Evolutionary conservation across 1,140 invertebrate species (phyloP), one percentile per base, ranked within the genome.

Genomic region (Habropoda laboriosa): DNA sequence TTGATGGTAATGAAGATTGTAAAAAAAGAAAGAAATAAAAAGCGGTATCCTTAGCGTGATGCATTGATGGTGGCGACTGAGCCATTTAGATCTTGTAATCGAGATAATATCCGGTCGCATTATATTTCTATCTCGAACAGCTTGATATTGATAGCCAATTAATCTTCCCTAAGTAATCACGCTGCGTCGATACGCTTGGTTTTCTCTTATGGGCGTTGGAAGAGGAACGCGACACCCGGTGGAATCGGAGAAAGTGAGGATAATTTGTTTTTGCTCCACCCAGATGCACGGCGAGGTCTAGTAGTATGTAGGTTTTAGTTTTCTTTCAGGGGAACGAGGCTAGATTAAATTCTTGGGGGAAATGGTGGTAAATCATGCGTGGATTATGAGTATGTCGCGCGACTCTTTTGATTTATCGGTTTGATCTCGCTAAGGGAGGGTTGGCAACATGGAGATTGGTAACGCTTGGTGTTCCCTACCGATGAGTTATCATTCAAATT

Each of bases 71-170:
- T 42, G 42, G 18, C 42, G 53, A 76, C n/a, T 68, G 58, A 58
- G 75, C 80, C 60, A 81, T 87, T 85, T 75, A 89, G 90, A 90
- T 91, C 79, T 67, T 79, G 55, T 80, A 85, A 87, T 82, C 72
- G 51, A 87, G 89, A 91, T 89, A 91, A 86, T 86, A 71, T 64
- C 63, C 42, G 61, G 32, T 49, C 67, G 63, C 84, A 85, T 88
- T 87, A 87, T 82, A 83, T 88, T 87, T 87, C 82, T 87, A 83
- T 88, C 87, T 78, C 80, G 68, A 40, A 40, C 55, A 7, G 55
- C 24, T n/a, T 10, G 61, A 30, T 55, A 68, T 68, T 32, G 66
- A 77, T 77, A 60, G 75, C 24, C 75, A 35, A 77, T 77, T 77
- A 77, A 77, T 71, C 75, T n/a, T 71, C 21, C 32, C 16, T 2